These are phyloP conservation scores for Paguma larvata DNA, from an alignment of 2,797 vertebrate species.

Conservation along the genomic window DNA sequence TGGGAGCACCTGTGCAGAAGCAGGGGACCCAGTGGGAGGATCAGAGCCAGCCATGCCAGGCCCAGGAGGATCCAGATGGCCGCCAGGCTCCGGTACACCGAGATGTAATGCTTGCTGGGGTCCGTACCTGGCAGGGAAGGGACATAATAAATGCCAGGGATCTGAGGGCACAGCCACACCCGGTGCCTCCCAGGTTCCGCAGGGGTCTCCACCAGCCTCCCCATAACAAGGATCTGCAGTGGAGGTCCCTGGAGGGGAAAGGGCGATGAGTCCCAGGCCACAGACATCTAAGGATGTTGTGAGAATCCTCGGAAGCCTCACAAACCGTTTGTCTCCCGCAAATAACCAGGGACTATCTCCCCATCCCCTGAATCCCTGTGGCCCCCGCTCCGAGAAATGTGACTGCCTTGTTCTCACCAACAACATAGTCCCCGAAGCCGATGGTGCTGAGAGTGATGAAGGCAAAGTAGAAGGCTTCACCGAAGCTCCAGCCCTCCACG, in stretches of 20 bases:
- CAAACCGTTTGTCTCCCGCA: not conserved
- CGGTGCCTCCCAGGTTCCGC: not conserved
- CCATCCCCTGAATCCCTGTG: rapidly evolving
- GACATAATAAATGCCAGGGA: not conserved
- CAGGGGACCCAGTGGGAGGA: constrained; percentile 80
- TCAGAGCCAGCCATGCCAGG: constrained; percentile 89
- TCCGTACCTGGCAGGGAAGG: constrained; percentile 87
- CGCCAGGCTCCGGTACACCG: constrained; percentile 88
- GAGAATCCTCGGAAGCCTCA: not conserved
- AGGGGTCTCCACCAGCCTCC: not conserved
- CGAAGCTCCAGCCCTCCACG: constrained; percentile 94
- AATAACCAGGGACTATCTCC: not conserved
- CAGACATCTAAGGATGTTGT: not conserved
- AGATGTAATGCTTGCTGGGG: constrained; percentile 89
- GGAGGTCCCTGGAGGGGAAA: too few relatives aligned
- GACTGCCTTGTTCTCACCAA: constrained; percentile 89
- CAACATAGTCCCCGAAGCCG: constrained; percentile 96
- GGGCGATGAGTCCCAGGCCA: not conserved
- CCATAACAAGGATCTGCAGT: not conserved
- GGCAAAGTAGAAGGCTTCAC: constrained; percentile 96
- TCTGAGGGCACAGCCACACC: not conserved
- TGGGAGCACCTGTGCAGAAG: constrained; percentile 77
- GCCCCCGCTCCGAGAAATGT: not conserved
- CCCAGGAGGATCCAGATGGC: constrained; percentile 90
- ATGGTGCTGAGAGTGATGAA: constrained; percentile 98